These are phyloP conservation scores for Takifugu rubripes DNA, from an alignment of 2,797 vertebrate genomes.

Conservation along the genomic window DNA sequence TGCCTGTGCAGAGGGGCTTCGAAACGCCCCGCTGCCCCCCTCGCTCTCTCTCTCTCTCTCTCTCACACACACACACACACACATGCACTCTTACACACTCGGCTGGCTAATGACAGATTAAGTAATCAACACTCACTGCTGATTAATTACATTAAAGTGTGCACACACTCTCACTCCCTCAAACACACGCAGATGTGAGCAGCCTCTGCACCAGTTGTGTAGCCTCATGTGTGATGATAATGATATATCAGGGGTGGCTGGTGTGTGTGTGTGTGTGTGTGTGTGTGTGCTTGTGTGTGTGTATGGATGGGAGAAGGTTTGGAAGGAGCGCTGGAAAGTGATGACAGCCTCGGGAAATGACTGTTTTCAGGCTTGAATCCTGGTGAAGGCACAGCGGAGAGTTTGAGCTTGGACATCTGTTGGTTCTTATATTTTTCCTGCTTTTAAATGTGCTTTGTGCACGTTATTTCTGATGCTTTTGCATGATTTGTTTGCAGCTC, in stretches of 20 bases:
- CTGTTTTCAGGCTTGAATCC: constrained; percentile 30
- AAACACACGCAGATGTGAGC: constrained; percentile 41
- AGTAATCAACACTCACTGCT: constrained; percentile 60
- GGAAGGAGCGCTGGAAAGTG: constrained; percentile 33
- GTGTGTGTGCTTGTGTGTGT: constrained; percentile 6
- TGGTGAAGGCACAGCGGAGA: constrained; percentile 26
- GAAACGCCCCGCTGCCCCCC: constrained; percentile 45
- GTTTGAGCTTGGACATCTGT: constrained; percentile 27
- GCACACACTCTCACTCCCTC: constrained; percentile 3
- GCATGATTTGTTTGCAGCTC: neutral
- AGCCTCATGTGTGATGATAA: constrained; percentile 30
- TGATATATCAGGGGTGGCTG: constrained; percentile 20
- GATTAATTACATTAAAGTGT: constrained; percentile 58
- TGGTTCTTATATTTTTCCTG: constrained; percentile 2
- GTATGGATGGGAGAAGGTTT: constrained; percentile 2
- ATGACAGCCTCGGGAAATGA: constrained; percentile 26
- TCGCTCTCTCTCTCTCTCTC: constrained; percentile 12
- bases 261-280: constrained; percentile 22
- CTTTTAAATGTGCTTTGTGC: neutral
- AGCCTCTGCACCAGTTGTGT: constrained; percentile 43
- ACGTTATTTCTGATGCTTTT: neutral
- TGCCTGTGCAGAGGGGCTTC: constrained; percentile 53
- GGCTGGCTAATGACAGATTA: constrained; percentile 63
- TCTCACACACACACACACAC: constrained; percentile 13
- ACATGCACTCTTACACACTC: constrained; percentile 33